A percentile compares a stretch with the other conserved stretches of the same genome.
phyloP scores from a whole-genome alignment of 2,797 vertebrate species.

The Selene dorsalis region DNA sequence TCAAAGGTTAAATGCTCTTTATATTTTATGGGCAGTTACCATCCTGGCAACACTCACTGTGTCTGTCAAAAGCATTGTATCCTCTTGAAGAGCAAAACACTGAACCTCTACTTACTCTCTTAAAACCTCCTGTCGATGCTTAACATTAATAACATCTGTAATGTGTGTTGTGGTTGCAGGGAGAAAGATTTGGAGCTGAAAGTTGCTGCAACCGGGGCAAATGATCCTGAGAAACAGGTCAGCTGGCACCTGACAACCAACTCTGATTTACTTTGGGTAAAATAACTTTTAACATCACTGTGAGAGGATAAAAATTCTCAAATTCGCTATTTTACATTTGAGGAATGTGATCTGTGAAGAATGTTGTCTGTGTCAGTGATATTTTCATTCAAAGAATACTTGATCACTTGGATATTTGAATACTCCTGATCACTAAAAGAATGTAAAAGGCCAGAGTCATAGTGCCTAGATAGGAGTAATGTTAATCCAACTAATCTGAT shows the following conservation, averaged over 20 bases:
- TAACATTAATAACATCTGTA: not conserved
- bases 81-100: not conserved
- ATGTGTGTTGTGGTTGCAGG: constrained; percentile 75
- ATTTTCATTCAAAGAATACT: not conserved
- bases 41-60: not conserved
- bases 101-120: not conserved
- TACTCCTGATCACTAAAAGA: not conserved
- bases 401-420: not conserved
- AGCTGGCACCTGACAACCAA: constrained; percentile 27
- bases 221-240: constrained; percentile 90
- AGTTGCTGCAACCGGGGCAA: constrained; percentile 87
- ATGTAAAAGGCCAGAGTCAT: too few relatives aligned
- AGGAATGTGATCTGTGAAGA: not conserved
- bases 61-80: not conserved
- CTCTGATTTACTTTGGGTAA: not conserved
- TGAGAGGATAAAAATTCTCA: not conserved
- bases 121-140: not conserved
- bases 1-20: not conserved
- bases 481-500: not conserved
- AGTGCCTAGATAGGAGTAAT: too few relatives aligned
- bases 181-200: constrained; percentile 91
- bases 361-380: not conserved
- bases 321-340: not conserved
- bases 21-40: not conserved
- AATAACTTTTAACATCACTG: not conserved